phyloP scores from a whole-genome alignment of 2,888 invertebrate species.

The Chrysolina oricalcia region DNA sequence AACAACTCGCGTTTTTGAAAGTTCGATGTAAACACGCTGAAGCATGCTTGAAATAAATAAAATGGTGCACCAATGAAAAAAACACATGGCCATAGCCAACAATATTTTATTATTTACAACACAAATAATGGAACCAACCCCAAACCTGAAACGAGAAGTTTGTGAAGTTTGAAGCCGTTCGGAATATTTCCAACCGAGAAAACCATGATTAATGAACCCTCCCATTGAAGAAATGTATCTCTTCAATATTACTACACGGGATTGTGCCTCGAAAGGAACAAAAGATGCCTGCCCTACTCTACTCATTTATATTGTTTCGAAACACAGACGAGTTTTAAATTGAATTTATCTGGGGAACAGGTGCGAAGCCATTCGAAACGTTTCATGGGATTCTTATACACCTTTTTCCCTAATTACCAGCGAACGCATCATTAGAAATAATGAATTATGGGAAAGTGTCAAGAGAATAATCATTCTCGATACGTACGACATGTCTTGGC shows the following conservation, averaged over 20 bases:
- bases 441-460: conserved; percentile 2
- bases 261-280: neutral
- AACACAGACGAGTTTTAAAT: conserved; percentile 12
- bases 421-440: conserved; percentile 30
- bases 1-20: no score
- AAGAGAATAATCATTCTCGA: neutral
- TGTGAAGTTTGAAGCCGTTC: neutral
- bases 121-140: no score
- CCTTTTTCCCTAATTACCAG: conserved; percentile 25
- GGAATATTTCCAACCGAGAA: neutral
- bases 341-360: conserved; percentile 35
- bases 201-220: neutral
- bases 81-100: no score
- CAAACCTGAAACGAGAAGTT: no score
- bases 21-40: no score
- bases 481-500: neutral
- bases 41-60: no score
- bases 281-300: neutral
- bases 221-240: conserved; percentile 1
- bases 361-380: conserved; percentile 32
- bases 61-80: no score
- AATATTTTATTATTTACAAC: no score
- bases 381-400: conserved; percentile 30
- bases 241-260: neutral
- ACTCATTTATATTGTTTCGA: conserved; percentile 1